Conservation (phyloP, 2,888 invertebrate species). For the Taenaris catops region DNA sequence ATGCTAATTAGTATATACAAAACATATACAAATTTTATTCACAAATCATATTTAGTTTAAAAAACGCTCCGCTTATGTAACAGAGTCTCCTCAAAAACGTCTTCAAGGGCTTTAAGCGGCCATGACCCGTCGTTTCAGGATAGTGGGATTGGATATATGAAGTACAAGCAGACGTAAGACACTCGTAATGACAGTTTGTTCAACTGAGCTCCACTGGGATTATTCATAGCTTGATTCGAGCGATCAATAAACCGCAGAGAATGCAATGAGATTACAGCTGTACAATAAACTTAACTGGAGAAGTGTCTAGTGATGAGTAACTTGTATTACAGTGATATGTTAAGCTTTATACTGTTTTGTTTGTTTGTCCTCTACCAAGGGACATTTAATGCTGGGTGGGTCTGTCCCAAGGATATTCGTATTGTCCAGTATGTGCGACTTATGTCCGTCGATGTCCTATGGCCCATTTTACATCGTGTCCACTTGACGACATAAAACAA, state of each 20-base stretch:
- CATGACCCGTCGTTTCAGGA: slow-evolving; percentile 63
- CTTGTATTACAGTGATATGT: no score
- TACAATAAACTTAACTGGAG: slow-evolving; percentile 8
- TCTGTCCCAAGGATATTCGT: no score
- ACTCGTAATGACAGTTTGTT: slow-evolving; percentile 37
- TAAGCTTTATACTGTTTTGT: no score
- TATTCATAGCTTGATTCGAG: slow-evolving; percentile 29
- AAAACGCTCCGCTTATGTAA: slow-evolving; percentile 52
- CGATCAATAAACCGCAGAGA: slow-evolving; percentile 21
- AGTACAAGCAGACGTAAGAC: slow-evolving; percentile 25
- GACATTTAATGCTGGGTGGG: no score
- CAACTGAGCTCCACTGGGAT: slow-evolving; percentile 31
- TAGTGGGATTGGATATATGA: slow-evolving; percentile 44
- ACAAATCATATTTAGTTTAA: no score
- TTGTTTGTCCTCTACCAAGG: no score
- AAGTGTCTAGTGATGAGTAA: slow-evolving; percentile 2
- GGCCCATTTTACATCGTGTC: no score
- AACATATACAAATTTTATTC: no score
- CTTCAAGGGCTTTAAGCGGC: slow-evolving; percentile 78
- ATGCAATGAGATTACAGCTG: slow-evolving; percentile 14
- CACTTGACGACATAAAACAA: no score
- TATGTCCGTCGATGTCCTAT: no score
- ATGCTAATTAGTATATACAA: no score
- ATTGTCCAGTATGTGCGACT: no score
- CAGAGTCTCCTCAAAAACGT: slow-evolving; percentile 55